A percentile compares a stretch with the other conserved stretches of the same genome.
Evolutionary conservation across 37 sponge, comb jelly and placozoan genomes (phyloP).

Genomic region (Ianthella basta): DNA sequence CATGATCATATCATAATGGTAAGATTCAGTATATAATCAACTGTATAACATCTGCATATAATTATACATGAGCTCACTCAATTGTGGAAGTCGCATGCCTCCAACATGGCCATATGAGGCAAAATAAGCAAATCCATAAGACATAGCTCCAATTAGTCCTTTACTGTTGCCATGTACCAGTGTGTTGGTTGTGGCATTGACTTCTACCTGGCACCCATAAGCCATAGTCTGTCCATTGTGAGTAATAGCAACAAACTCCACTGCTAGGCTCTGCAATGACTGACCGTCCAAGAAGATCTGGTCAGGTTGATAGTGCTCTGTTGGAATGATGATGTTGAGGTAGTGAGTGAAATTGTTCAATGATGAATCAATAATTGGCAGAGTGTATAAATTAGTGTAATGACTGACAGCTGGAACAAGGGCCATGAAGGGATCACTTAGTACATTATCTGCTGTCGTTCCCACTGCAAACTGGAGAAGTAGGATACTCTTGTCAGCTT

Average conservation of each 20-base stretch:
- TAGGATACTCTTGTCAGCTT: constrained; percentile 37
- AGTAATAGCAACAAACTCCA: too few relatives aligned
- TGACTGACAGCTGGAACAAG: constrained; percentile 71
- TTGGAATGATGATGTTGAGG: neutral
- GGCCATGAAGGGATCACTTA: constrained; percentile 67
- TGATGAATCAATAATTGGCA: neutral
- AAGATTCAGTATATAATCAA: too few relatives aligned
- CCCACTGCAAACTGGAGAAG: constrained; percentile 49
- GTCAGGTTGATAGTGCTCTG: neutral
- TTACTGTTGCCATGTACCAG: neutral
- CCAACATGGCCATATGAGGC: neutral
- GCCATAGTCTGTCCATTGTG: too few relatives aligned
- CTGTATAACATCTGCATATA: too few relatives aligned
- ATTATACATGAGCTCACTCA: too few relatives aligned
- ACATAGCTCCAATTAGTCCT: neutral
- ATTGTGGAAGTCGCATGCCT: neutral
- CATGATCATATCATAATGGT: too few relatives aligned
- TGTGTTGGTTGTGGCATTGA: too few relatives aligned
- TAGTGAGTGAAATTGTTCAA: neutral
- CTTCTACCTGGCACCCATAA: too few relatives aligned
- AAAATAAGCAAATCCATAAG: neutral
- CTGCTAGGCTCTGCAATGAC: neutral
- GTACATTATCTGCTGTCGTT: neutral
- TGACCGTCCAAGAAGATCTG: neutral
- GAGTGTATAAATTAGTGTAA: constrained; percentile 52